Base-by-base conservation (phyloP, 2,888 invertebrate genomes). In the Eupithecia vulgata region DNA sequence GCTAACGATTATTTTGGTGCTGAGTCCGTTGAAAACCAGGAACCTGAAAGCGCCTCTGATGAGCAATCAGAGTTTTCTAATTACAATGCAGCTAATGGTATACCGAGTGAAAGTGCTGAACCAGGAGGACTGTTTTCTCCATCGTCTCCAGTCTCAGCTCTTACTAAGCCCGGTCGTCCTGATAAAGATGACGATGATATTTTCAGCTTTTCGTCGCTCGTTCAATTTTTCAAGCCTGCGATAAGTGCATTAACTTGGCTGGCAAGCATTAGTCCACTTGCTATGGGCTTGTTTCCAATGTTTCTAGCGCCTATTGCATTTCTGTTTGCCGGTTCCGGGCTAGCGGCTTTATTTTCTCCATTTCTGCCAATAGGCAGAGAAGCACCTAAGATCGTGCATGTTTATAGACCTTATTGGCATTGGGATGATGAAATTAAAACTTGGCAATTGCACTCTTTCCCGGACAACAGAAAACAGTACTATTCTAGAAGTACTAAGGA, bases 311-410 rank as follows among this genome's bases (percentile, higher is more conserved):
- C 97, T 0, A 86, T 96, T 66, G 95, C 95, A 0, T 90, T 96
- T 68, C 88, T 96, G 57, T 95, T 96, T 67, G 95, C 95, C 1
- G 95, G 96, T 0, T 95, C 96, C 17, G 95, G 96, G 0, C 84
- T 96, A 21, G 95, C 96, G 1, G 93, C 96, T 0, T 92, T 96
- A 64, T 88, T 96, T 76, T 95, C 96, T 72, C 96, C 96, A 95
- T 94, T 95, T 79, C 90, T 96, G 75, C 95, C 96, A 0, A 78
- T 85, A 13, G 94, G 87, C 1, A 88, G 94, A 79, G 89, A 93
- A 81, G 90, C 93, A 30, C 91, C 93, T 12, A 88, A 91, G 81
- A 73, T 88, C 75, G 84, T 94, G 79, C 82, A 88, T 81, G 74
- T 91, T 2, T 91, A 94, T 74, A 91, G 85, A 65, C 95, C 95